Evolutionary conservation across 2,113 vertebrate species (phyloP), one percentile per base, ranked within the genome.

Genomic region (Phylloscopus trochilus): DNA sequence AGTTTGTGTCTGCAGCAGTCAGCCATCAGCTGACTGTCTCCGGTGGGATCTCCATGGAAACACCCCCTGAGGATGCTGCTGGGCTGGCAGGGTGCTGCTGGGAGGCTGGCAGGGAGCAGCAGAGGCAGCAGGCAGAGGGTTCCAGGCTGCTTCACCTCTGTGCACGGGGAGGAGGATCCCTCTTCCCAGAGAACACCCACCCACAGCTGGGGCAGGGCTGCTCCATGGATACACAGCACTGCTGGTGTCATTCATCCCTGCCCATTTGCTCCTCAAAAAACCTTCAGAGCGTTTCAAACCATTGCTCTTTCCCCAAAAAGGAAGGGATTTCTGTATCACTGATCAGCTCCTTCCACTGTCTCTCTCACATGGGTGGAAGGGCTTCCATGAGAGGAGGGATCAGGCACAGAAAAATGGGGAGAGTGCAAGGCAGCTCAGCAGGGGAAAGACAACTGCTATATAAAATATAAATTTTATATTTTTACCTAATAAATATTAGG

Each of bases 1-100:
- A 97, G 97, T 97, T 95, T 94, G 91, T 86, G 97, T 97, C 84
- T 30, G 95, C 81, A 97, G 94, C n/a, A n/a, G n/a, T n/a, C 98
- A 99, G 98, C 97, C 98, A 97, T 98, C 98, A 99, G 98, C 98
- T 98, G 98, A 98, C 97, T 92, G 97, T 97, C 98, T 98, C 97
- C 97, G 86, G 67, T 4, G 96, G 90, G 95, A 97, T 99, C 97
- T 94, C 99, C 99, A 99, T 99, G 98, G 98, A 98, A 99, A 99
- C 99, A 11, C 84, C 87, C 97, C 98, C 98, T 92, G 60, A 98
- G 98, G 98, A 98, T 95, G 97, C 96, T 98, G 98, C 98, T 96
- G 97, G 76, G 98, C 92, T 97, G 98, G 98, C 80, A 92, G 97
- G 95, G 91, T 35, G 79, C 83, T 94, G 70, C 78, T 35, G 74